phyloP scores from a whole-genome alignment of 2,113 vertebrate species.

The Raja brachyura region DNA sequence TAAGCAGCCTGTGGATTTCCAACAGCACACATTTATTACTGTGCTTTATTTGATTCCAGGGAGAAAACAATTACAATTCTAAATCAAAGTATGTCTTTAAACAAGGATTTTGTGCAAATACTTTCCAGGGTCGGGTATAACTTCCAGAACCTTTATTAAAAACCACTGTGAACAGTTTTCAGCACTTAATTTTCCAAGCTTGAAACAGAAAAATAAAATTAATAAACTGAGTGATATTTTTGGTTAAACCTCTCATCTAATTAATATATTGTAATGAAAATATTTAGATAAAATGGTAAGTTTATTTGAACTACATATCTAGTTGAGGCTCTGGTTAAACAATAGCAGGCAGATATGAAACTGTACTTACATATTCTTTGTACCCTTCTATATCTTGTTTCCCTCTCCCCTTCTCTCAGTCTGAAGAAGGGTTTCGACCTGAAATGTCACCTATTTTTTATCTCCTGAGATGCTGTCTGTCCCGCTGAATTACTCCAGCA shows the following conservation, averaged over 20 bases:
- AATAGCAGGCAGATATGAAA: no score
- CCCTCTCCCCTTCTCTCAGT: no score
- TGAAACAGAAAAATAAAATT: neutral
- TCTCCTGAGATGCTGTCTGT: no score
- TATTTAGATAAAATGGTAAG: no score
- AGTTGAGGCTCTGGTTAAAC: no score
- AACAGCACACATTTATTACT: conserved; percentile 1
- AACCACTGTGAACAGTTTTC: neutral
- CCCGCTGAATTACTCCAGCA: no score
- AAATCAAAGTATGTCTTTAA: conserved; percentile 41
- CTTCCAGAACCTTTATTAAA: neutral
- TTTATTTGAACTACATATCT: no score
- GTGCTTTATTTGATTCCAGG: conserved; percentile 35
- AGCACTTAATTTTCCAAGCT: neutral
- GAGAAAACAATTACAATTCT: conserved; percentile 38
- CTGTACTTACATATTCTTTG: no score
- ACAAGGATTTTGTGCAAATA: conserved; percentile 40
- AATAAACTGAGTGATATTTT: neutral
- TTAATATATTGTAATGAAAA: no score
- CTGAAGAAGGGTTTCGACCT: no score
- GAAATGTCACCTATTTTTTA: no score
- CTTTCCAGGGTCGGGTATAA: neutral
- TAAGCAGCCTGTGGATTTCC: conserved; percentile 35
- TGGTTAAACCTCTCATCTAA: neutral
- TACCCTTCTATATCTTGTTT: no score